Conservation (phyloP, 2,888 invertebrate species). For the Isoperla grammatica region DNA sequence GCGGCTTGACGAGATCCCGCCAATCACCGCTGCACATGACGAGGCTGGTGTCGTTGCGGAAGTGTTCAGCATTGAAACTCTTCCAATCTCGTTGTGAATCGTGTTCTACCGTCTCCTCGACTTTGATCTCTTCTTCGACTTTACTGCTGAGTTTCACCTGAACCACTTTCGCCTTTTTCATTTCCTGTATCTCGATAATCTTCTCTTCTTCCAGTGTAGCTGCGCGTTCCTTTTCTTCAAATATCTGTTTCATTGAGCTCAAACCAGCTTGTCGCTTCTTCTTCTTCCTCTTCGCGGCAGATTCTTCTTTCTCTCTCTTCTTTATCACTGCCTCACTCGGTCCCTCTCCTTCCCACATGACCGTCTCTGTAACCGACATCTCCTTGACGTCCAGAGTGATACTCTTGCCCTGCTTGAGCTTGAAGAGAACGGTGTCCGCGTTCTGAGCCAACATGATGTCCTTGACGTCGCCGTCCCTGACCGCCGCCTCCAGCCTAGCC, state of each 20-base stretch:
- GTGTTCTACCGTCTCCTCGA: constrained; percentile 34
- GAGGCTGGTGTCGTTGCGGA: constrained; percentile 50
- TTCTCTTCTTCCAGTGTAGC: constrained; percentile 59
- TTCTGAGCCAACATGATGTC: constrained; percentile 73
- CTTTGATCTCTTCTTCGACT: constrained; percentile 34
- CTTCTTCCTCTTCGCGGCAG: constrained; percentile 37
- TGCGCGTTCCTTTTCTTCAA: constrained; percentile 68
- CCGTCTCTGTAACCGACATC: constrained; percentile 49
- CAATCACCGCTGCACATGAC: constrained; percentile 50
- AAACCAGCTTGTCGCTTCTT: constrained; percentile 57
- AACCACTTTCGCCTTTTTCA: constrained; percentile 36
- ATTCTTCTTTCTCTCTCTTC: constrained; percentile 41
- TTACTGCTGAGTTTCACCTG: constrained; percentile 22
- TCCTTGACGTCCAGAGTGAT: constrained; percentile 66
- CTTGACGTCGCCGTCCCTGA: constrained; percentile 68
- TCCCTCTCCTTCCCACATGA: constrained; percentile 66
- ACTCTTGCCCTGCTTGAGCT: constrained; percentile 66
- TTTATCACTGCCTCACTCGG: constrained; percentile 50
- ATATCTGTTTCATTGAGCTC: constrained; percentile 62
- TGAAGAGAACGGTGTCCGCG: constrained; percentile 66
- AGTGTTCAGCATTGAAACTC: constrained; percentile 44
- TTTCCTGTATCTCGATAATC: constrained; percentile 39
- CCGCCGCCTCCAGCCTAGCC: constrained; percentile 66
- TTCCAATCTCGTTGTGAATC: constrained; percentile 42
- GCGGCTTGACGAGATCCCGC: constrained; percentile 57